phyloP scores from a whole-genome alignment of 2,113 vertebrate genomes.

The Xiphophorus couchianus region DNA sequence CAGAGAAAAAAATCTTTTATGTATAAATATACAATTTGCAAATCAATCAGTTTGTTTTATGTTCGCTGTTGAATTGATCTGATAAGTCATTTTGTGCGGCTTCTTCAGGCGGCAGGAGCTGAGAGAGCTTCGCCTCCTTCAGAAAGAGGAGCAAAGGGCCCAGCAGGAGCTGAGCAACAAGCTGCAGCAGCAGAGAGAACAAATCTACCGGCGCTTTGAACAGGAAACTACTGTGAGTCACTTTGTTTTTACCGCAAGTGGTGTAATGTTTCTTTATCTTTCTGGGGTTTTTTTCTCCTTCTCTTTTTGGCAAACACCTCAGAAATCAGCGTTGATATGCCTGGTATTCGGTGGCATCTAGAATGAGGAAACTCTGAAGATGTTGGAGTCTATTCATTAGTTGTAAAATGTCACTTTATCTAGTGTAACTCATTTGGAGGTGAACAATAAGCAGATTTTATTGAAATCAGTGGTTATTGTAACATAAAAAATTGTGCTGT shows the following conservation, averaged over 20 bases:
- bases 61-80: not conserved
- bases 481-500: no score
- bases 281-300: not conserved
- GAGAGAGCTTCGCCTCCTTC: constrained; percentile 92
- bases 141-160: constrained; percentile 97
- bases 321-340: not conserved
- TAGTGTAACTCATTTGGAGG: no score
- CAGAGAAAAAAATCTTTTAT: not conserved
- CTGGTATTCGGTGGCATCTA: not conserved
- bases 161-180: constrained; percentile 97
- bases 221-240: constrained; percentile 94
- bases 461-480: not conserved
- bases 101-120: constrained; percentile 91
- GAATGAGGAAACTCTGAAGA: not conserved
- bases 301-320: not conserved
- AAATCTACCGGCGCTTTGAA: constrained; percentile 95
- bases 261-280: not conserved
- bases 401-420: no score
- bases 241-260: not conserved
- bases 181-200: constrained; percentile 93
- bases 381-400: no score
- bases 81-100: constrained; percentile 22
- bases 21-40: not conserved
- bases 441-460: not conserved
- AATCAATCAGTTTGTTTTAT: not conserved